These are phyloP conservation scores for Abramis brama DNA, from an alignment of 2,113 vertebrate species.

Conservation along the genomic window DNA sequence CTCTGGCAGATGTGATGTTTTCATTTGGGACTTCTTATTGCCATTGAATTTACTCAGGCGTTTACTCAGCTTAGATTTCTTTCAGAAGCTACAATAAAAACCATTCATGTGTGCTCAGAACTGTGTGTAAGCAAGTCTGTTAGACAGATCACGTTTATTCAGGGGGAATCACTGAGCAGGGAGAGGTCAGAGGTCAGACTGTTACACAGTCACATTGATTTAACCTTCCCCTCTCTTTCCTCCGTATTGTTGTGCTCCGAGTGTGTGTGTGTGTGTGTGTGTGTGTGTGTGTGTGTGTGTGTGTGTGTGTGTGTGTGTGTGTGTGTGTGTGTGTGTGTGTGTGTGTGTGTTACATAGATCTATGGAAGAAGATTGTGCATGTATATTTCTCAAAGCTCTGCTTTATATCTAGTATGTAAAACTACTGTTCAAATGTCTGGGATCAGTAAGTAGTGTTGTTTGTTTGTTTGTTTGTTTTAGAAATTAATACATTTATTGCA, in stretches of 20 bases:
- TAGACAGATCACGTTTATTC: conserved; percentile 77
- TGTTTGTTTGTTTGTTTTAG: no score
- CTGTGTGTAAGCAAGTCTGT: conserved; percentile 56
- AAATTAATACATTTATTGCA: not conserved
- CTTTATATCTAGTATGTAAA: not conserved
- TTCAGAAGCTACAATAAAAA: not conserved
- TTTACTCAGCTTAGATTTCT: not conserved
- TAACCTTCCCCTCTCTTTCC: not conserved
- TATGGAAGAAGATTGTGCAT: not conserved
- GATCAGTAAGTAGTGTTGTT: not conserved
- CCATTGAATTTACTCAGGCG: not conserved
- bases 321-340: conserved; percentile 43
- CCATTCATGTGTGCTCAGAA: not conserved
- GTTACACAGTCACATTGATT: conserved; percentile 66
- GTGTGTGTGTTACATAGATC: not conserved
- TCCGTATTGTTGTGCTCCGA: not conserved
- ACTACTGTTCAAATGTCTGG: not conserved
- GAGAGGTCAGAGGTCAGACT: conserved; percentile 69
- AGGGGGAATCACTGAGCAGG: conserved; percentile 71
- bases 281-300: not conserved
- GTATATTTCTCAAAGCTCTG: not conserved
- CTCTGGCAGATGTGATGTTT: conserved; percentile 13
- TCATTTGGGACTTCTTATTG: conserved; percentile 17
- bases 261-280: conserved; percentile 32
- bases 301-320: conserved; percentile 60